These are phyloP conservation scores for Tor tambroides DNA, from an alignment of 2,113 vertebrate species.

Conservation along the genomic window DNA sequence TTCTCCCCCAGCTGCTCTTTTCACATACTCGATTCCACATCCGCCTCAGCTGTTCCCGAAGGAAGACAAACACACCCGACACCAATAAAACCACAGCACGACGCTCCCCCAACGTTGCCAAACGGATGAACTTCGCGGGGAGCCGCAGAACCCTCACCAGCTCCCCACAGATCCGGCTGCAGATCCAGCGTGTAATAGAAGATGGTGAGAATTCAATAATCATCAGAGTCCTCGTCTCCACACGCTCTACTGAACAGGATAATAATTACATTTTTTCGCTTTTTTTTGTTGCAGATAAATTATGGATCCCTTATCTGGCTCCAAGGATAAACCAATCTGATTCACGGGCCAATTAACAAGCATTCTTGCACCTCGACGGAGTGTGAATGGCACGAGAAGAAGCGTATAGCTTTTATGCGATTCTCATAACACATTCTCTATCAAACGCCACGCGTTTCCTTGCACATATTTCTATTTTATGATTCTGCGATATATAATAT, in stretches of 20 bases:
- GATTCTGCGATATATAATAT: background rate
- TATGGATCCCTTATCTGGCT: slow-evolving; percentile 52
- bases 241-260: slow-evolving; percentile 47
- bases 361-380: slow-evolving; percentile 28
- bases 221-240: slow-evolving; percentile 16
- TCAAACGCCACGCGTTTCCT: background rate
- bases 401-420: background rate
- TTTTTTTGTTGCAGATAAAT: slow-evolving; percentile 51
- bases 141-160: slow-evolving; percentile 23
- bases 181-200: slow-evolving; percentile 13
- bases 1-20: slow-evolving; percentile 50
- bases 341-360: slow-evolving; percentile 50
- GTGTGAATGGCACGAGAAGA: slow-evolving; percentile 4
- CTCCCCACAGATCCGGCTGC: slow-evolving; percentile 22
- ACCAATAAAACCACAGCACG: slow-evolving; percentile 7
- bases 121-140: slow-evolving; percentile 28
- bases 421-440: slow-evolving; percentile 14
- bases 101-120: background rate
- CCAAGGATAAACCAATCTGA: slow-evolving; percentile 42
- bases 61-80: slow-evolving; percentile 30
- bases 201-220: slow-evolving; percentile 36
- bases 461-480: background rate
- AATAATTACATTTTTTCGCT: slow-evolving; percentile 48
- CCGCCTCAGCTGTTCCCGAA: slow-evolving; percentile 34
- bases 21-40: slow-evolving; percentile 12